These are phyloP conservation scores for Alouatta palliata DNA, from an alignment of 2,113 vertebrate species.

Conservation along the genomic window DNA sequence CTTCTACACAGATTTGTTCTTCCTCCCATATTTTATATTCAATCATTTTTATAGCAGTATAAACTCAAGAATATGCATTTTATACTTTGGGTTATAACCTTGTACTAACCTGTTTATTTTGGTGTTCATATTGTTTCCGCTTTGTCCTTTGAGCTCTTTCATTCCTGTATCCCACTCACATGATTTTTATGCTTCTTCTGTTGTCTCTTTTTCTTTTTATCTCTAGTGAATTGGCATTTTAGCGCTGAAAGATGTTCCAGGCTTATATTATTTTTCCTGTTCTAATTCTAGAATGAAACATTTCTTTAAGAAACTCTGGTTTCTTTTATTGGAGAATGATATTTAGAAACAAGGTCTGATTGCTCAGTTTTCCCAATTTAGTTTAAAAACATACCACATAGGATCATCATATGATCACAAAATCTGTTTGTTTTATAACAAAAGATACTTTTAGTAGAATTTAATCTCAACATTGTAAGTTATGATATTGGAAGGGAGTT, in stretches of 20 bases:
- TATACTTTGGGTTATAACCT: background rate
- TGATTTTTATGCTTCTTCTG: background rate
- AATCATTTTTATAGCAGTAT: background rate
- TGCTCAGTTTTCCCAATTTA: background rate
- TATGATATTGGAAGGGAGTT: background rate
- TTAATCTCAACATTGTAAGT: background rate
- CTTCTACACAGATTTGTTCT: background rate
- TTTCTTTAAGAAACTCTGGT: background rate
- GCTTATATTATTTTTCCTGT: background rate
- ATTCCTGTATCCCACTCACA: background rate
- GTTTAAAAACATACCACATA: background rate
- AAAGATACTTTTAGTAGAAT: background rate
- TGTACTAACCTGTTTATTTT: background rate
- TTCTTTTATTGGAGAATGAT: background rate
- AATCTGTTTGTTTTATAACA: background rate
- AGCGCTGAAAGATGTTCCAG: background rate
- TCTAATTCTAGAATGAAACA: background rate
- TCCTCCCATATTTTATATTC: background rate
- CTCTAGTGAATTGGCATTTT: background rate
- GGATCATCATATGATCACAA: background rate
- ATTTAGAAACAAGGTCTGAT: background rate
- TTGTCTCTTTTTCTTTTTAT: background rate
- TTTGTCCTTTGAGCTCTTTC: background rate
- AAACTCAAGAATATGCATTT: background rate
- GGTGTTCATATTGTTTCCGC: background rate